These are phyloP conservation scores for Nasonovia ribisnigri DNA, from an alignment of 2,888 invertebrate genomes.

Conservation along the genomic window DNA sequence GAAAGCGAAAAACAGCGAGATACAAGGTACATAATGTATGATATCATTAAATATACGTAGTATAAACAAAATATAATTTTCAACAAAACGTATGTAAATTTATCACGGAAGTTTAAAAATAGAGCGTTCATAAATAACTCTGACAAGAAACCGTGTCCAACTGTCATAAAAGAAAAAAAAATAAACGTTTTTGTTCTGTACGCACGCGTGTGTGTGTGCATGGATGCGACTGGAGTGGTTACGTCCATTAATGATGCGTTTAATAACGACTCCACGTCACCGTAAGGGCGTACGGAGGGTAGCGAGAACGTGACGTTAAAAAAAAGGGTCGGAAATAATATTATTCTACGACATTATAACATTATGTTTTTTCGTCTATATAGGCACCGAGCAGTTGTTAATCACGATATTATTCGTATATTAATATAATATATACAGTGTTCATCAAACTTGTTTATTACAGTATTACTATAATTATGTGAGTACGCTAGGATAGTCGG, in stretches of 20 bases:
- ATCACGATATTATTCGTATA: neutral
- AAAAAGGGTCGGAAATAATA: slow-evolving; percentile 45
- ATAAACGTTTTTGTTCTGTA: slow-evolving; percentile 44
- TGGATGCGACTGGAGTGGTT: slow-evolving; percentile 17
- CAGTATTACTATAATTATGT: neutral
- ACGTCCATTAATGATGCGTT: slow-evolving; percentile 59
- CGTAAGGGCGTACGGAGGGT: neutral
- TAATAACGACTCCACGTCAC: slow-evolving; percentile 44
- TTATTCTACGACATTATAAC: slow-evolving; percentile 4
- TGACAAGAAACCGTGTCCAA: slow-evolving; percentile 51
- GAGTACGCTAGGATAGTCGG: neutral
- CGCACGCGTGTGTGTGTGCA: neutral
- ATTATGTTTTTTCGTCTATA: neutral
- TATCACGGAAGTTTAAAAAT: slow-evolving; percentile 56
- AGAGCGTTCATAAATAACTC: slow-evolving; percentile 60
- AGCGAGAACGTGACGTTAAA: neutral
- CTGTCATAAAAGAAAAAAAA: slow-evolving; percentile 42
- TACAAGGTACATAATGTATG: neutral
- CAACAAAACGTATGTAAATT: slow-evolving; percentile 53
- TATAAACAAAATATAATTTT: slow-evolving; percentile 19
- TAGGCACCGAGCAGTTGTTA: neutral
- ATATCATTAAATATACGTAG: neutral
- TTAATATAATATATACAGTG: neutral
- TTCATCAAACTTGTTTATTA: neutral
- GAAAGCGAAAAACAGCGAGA: neutral